Base-by-base conservation (phyloP, 2,797 vertebrate species). In the Aeoliscus strigatus region DNA sequence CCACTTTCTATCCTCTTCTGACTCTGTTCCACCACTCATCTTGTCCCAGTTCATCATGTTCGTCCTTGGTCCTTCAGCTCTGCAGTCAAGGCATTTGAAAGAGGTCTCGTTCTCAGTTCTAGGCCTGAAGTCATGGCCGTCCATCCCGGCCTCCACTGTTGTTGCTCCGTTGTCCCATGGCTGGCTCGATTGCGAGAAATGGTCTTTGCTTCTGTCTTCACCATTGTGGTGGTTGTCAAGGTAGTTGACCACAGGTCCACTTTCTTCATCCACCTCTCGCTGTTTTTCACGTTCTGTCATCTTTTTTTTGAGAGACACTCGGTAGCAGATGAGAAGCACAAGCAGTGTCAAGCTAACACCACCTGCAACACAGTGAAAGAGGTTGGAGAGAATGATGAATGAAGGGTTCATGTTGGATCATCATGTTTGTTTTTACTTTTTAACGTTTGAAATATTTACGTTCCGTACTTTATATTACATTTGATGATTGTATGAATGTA, bases 321-420 rank as follows among this genome's bases (percentile, higher is more conserved):
- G 86, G 66, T 80, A 69, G 74, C 79, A 85, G 51, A 90, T 66
- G 55, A 88, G 73, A 61, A 89, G 78, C 6, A 77, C 70, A 37
- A 86, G 60, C 50, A 92, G 76, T 16, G 86, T 89, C 47, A 92
- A 72, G 36, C 60, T 81, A 17, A 82, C 47, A 0, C 86, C 87
- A 51, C 83, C 88, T 89, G 39, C 14, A 66, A 39, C 9, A 63
- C 21, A 61, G 14, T 4, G 56, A 16, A 12, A 56, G 13, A 41
- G 9, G 4, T 7, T 28, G 8, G 9, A 14, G n/a, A n/a, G n/a
- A n/a, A n/a, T n/a, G n/a, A n/a, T n/a, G n/a, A n/a, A n/a, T n/a
- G n/a, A n/a, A n/a, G 9, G 15, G 2, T 9, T 37, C 38, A 1
- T 36, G 10, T 23, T 3, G 1, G 24, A 2, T 25, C 6, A 5